Percentiles rank a stretch among this genome's conserved stretches.
Conservation (phyloP, 2,888 invertebrate genomes). For the Smittia sp. region DNA sequence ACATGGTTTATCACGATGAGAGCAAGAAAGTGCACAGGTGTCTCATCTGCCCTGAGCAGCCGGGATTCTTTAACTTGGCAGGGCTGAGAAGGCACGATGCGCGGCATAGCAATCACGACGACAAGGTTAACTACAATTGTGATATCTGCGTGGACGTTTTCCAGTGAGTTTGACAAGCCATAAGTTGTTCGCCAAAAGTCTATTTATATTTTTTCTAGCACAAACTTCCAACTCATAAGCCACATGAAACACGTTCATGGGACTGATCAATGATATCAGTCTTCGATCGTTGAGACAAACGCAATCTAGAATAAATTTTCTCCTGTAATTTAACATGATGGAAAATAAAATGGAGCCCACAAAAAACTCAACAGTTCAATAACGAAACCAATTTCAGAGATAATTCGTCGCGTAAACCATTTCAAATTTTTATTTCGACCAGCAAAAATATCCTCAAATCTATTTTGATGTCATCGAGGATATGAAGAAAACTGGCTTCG, state of each 20-base stretch:
- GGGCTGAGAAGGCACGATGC: not conserved
- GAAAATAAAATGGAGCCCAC: no score
- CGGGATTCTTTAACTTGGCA: not conserved
- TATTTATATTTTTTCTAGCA: not conserved
- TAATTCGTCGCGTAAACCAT: no score
- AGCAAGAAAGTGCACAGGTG: not conserved
- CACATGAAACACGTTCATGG: constrained; percentile 4
- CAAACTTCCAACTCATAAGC: not conserved
- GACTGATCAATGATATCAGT: not conserved
- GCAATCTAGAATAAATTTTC: no score
- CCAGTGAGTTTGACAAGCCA: not conserved
- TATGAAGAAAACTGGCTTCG: no score
- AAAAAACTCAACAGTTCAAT: no score
- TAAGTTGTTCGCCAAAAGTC: not conserved
- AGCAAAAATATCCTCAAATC: no score
- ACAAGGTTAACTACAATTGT: not conserved
- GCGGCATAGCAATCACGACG: not conserved
- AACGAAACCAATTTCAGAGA: no score
- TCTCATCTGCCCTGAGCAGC: not conserved
- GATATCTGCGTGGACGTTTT: not conserved
- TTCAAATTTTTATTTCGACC: no score
- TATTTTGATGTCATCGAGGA: no score
- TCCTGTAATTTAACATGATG: no score
- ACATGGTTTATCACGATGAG: not conserved
- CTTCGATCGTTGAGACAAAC: no score